Evolutionary conservation across 2,113 vertebrate genomes (phyloP), one percentile per base, ranked within the genome.

Genomic region (Origma solitaria): DNA sequence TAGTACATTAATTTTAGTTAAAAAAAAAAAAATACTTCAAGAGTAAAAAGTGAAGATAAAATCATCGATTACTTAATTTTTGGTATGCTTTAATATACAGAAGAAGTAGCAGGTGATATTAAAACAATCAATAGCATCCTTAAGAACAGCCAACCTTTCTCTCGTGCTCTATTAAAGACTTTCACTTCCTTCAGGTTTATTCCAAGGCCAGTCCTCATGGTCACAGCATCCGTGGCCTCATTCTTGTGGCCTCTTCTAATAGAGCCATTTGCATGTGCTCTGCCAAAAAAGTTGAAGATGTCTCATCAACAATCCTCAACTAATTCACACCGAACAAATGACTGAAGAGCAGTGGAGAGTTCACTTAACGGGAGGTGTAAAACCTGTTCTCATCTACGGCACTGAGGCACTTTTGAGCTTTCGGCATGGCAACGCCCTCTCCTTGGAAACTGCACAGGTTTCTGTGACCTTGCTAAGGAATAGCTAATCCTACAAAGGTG

Each of bases 171-270:
- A 94, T 98, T 99, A 97, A 99, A 99, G 96, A 99, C 96, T 84
- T 99, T 99, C 94, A 99, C 98, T 94, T 99, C 99, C 97, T 99
- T 99, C 95, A 99, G 97, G 97, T 99, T 99, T 95, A 99, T 99
- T 70, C 99, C 99, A 38, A 99, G 98, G 65, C 99, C 99, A 44
- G 98, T 99, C 97, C 99, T 98, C 98, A 99, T 98, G 81, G 99
- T 99, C 83, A 98, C 96, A 7, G 97, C 97, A 88, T 99, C 99
- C 57, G 98, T 98, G 86, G 98, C 98, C 96, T 99, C 99, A 21
- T 98, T 98, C 98, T 99, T 99, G 76, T 98, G 97, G 85, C 98
- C 99, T 82, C 99, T 98, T 93, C 99, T 98, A 97, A 99, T 98
- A 58, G 99, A 99, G 69, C 99, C 99, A 15, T 99, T 99, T 70